These are phyloP conservation scores for Plagodis dolabraria DNA, from an alignment of 2,888 invertebrate genomes.

Conservation along the genomic window DNA sequence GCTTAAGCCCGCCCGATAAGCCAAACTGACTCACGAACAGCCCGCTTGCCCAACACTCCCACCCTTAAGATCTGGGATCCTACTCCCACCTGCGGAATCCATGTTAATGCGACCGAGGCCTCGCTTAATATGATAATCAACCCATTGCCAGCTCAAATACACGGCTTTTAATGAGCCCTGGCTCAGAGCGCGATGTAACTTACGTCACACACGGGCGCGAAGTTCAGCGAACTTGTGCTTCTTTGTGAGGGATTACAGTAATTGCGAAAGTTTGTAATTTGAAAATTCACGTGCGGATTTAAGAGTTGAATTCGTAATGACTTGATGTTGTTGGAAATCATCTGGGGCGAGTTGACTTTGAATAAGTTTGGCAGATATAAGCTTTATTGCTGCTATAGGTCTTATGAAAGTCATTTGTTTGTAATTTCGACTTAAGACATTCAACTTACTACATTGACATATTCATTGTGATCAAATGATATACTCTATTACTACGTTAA, in stretches of 20 bases:
- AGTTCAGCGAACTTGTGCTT: constrained; percentile 20
- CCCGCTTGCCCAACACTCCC: constrained; percentile 17
- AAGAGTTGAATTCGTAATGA: constrained; percentile 13
- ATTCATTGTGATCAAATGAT: no score
- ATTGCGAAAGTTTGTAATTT: constrained; percentile 21
- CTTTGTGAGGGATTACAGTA: constrained; percentile 13
- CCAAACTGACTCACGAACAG: constrained; percentile 15
- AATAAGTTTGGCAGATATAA: no score
- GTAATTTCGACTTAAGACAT: no score
- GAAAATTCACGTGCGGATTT: constrained; percentile 13
- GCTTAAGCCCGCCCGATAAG: constrained; percentile 12
- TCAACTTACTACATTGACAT: no score
- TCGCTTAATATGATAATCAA: constrained; percentile 74
- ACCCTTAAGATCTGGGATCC: constrained; percentile 28
- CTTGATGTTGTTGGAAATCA: not conserved
- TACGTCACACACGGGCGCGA: constrained; percentile 18
- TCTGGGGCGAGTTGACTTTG: not conserved
- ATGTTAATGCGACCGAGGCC: constrained; percentile 59
- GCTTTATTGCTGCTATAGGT: no score
- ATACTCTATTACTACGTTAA: no score
- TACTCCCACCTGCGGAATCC: constrained; percentile 39
- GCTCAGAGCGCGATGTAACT: constrained; percentile 33
- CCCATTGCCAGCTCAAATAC: constrained; percentile 65
- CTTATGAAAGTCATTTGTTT: no score
- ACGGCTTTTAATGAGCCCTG: constrained; percentile 57